phyloP scores from a whole-genome alignment of 2,797 vertebrate genomes.

The Neosilurus hyrtlii region DNA sequence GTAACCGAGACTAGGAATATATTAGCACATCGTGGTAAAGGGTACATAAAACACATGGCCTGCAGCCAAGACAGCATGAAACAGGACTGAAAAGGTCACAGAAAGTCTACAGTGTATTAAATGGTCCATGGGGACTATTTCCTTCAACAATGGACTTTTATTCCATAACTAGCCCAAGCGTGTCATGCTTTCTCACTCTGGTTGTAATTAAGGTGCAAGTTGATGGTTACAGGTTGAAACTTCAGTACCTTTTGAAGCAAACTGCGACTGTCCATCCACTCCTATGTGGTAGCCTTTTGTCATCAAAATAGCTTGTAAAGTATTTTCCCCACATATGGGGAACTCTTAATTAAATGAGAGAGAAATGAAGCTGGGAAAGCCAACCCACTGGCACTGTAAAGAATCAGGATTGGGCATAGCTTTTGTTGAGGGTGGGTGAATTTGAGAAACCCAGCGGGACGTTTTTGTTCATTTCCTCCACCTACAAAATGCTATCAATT shows the following conservation, averaged over 20 bases:
- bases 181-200: background rate
- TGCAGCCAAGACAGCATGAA: conserved; percentile 19
- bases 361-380: background rate
- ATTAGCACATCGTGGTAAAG: background rate
- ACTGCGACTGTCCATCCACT: background rate
- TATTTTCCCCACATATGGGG: background rate
- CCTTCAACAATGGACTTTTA: conserved; percentile 23
- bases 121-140: conserved; percentile 8
- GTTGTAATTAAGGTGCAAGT: background rate
- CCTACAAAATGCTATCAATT: background rate
- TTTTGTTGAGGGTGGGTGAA: background rate
- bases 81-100: conserved; percentile 8
- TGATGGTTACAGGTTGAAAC: background rate
- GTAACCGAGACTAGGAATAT: background rate
- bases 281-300: background rate
- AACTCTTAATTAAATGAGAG: background rate
- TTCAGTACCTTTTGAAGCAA: background rate
- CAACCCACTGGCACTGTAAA: background rate
- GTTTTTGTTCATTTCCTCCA: background rate
- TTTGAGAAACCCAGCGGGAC: background rate
- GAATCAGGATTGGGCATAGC: background rate
- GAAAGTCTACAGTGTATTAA: conserved; percentile 1
- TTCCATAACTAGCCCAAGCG: background rate
- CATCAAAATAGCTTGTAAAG: background rate
- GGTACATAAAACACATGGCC: conserved; percentile 4